A percentile compares a stretch with the other conserved stretches of the same genome.
Conservation (phyloP, 2,888 invertebrate species). For the Pteria penguin region DNA sequence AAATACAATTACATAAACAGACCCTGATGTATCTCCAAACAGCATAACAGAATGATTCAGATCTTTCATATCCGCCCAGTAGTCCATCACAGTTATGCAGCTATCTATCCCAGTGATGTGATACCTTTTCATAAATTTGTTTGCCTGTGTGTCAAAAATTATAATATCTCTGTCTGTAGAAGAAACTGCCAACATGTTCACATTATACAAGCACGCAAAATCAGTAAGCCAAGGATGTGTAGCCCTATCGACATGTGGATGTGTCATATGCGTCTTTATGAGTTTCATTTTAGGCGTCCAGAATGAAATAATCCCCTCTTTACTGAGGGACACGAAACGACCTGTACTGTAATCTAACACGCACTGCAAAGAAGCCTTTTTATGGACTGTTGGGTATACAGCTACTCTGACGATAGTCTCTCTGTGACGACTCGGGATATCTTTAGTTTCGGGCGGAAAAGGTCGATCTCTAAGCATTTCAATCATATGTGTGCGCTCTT, state of each 20-base stretch:
- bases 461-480: conserved; percentile 65
- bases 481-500: conserved; percentile 71
- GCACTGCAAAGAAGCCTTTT: conserved; percentile 35
- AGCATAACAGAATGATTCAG: conserved; percentile 85
- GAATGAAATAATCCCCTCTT: conserved; percentile 88
- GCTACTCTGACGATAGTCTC: conserved; percentile 83
- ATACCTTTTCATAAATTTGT: conserved; percentile 82
- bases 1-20: conserved; percentile 71
- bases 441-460: conserved; percentile 79
- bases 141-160: conserved; percentile 85
- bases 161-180: conserved; percentile 89
- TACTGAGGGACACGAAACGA: conserved; percentile 87
- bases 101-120: conserved; percentile 85
- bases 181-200: conserved; percentile 88
- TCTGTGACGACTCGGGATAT: conserved; percentile 85
- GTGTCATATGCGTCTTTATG: conserved; percentile 68
- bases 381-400: conserved; percentile 63
- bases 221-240: conserved; percentile 86
- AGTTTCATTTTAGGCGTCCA: conserved; percentile 87
- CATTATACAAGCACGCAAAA: conserved; percentile 87
- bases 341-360: conserved; percentile 84
- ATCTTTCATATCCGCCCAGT: conserved; percentile 82
- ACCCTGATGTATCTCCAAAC: conserved; percentile 88
- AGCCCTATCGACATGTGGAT: conserved; percentile 81
- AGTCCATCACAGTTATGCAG: conserved; percentile 83